These are phyloP conservation scores for Plagiodera versicolora DNA, from an alignment of 2,888 invertebrate species.

Conservation along the genomic window DNA sequence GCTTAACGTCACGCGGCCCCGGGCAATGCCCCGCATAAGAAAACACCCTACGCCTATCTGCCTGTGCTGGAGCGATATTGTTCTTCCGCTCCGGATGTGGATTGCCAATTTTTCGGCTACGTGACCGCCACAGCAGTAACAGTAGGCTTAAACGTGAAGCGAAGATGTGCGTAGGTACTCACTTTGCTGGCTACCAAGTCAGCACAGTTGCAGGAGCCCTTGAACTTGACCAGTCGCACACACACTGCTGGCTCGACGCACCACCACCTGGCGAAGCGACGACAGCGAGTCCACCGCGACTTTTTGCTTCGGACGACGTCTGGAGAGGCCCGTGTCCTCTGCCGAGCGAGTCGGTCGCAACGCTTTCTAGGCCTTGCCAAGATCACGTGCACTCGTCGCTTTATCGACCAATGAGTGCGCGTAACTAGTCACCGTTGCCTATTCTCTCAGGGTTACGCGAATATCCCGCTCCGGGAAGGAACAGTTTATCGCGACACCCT, in stretches of 20 bases:
- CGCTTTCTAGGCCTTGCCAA: conserved; percentile 29
- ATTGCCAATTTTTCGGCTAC: too few species aligned
- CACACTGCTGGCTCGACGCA: conserved; percentile 16
- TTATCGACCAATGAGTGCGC: conserved; percentile 46
- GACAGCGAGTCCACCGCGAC: too few species aligned
- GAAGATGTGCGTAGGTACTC: conserved; percentile 8
- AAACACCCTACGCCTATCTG: conserved; percentile 23
- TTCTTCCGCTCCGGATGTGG: too few species aligned
- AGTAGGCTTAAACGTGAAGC: background rate
- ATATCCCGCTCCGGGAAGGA: conserved; percentile 13
- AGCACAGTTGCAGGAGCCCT: conserved; percentile 5
- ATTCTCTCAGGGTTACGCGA: conserved; percentile 30
- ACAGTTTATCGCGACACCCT: conserved; percentile 15
- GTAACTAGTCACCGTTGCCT: conserved; percentile 33
- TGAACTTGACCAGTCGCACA: background rate
- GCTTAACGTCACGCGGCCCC: conserved; percentile 49
- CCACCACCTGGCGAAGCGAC: background rate
- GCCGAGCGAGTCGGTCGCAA: conserved; percentile 6
- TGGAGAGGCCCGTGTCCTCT: conserved; percentile 23
- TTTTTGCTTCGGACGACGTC: background rate
- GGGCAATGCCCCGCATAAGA: conserved; percentile 44
- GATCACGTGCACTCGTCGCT: conserved; percentile 45
- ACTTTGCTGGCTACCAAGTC: conserved; percentile 12
- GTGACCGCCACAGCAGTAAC: background rate
- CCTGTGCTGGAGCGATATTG: background rate